Evolutionary conservation across 1,140 invertebrate genomes (phyloP), one percentile per base, ranked within the genome.

Genomic region (Trichonephila clavipes): DNA sequence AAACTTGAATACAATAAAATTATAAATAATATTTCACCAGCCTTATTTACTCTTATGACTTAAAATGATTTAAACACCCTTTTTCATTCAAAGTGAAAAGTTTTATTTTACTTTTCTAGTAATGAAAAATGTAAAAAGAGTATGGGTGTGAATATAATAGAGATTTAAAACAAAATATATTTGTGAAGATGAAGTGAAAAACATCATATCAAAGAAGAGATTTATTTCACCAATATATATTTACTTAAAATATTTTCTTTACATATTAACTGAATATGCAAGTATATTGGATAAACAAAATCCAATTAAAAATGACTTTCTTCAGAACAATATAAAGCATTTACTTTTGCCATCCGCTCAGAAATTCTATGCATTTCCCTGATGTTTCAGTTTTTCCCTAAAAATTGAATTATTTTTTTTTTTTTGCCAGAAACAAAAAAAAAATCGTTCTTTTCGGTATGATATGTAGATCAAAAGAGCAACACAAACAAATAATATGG

Each of bases 401-500:
- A 83, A 83, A 83, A 58, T 83, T 83, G 81, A 83, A 83, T 83
- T 83, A 83, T 83, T 28, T 83, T 83, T 40, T 58, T 16, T 19
- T 58, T 58, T 2, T 21, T 8, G 19, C 44, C 8, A 51, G 24
- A 83, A 58, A 58, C 16, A 83, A 83, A 83, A n/a, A 72, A 12
- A 1, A 34, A 72, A 40, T 40, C 1, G 34, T 72, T 72, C 34
- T 24, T 24, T 72, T 72, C 6, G 81, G 19, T 58, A 83, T 83
- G 81, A 83, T 83, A 83, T 83, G 81, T 83, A 83, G 81, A 83
- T 83, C 81, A 58, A 83, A 83, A 83, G 19, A 83, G 81, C 40
- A 83, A 44, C 81, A 83, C 40, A 83, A 83, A 83, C 81, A 83
- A 83, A 83, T 83, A 83, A 83, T 83, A 83, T 83, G 81, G 81